Base-by-base conservation (phyloP, 2,888 invertebrate species). In the Laspeyria flexula region DNA sequence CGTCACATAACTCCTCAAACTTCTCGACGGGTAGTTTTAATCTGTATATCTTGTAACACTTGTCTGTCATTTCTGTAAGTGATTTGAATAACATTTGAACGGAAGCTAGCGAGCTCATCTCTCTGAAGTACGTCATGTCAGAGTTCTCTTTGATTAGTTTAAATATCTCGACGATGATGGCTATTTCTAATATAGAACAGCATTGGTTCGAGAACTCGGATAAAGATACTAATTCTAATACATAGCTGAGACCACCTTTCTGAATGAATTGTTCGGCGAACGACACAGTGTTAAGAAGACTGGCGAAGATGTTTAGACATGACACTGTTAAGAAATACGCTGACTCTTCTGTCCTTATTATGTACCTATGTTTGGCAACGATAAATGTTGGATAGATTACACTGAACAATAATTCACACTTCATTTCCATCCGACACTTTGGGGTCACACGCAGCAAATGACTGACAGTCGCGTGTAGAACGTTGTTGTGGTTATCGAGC, bases 311-410 rank as follows among this genome's bases (percentile, higher is more conserved):
- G 12, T 94, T 94, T 0, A 95, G 73, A 47, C 94, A 94, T 0
- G 95, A 94, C 2, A 93, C 90, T 0, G 94, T 90, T 0, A 94
- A 79, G 64, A 94, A 94, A 54, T 93, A 93, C 0, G 93, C 89
- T 0, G 88, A 78, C n/a, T 93, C 91, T 12, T 87, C 88, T 48
- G 85, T 79, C 1, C 85, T 79, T 34, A 88, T 88, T 12, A 89
- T 85, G 61, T 93, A 94, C 47, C 86, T 75, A 39, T 86, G 86
- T 62, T 94, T 94, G 0, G 93, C 90, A 5, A 90, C 93, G 9
- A 94, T 82, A 61, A 95, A 94, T 0, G 93, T 93, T 0, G 95
- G 94, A 68, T 94, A 94, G 43, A 95, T 93, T 0, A 95, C 94
- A 43, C 91, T 88, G 56, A 94, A 93, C 0, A 95, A 85, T 12